Evolutionary conservation across 1,140 invertebrate genomes (phyloP).

Genomic region (Drosophila jambulina): DNA sequence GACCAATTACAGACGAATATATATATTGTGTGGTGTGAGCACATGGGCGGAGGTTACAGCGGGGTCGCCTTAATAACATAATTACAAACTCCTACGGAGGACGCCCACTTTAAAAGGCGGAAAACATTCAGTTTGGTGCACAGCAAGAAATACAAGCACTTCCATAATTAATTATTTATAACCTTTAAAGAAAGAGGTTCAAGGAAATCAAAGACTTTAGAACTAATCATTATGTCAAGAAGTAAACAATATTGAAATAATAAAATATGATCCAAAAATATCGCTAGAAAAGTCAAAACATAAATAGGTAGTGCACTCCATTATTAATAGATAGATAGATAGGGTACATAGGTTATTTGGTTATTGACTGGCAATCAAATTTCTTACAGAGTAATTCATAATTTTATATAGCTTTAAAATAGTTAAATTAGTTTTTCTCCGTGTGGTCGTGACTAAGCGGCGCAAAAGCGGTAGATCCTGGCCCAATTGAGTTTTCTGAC

Average conservation of each 20-base stretch:
- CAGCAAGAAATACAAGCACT: neutral
- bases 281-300: neutral
- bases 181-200: too few species aligned
- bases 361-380: neutral
- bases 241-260: neutral
- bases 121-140: conserved; percentile 53
- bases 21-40: conserved; percentile 17
- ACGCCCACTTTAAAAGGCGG: conserved; percentile 83
- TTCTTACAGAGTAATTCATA: too few species aligned
- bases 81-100: conserved; percentile 72
- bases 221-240: neutral
- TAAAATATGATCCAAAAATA: neutral
- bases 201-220: neutral
- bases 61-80: conserved; percentile 75
- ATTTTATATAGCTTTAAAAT: too few species aligned
- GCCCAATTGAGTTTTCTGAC: conserved; percentile 58
- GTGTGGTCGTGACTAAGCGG: conserved; percentile 68
- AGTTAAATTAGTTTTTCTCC: conserved; percentile 1
- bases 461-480: conserved; percentile 54
- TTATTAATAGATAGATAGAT: too few species aligned
- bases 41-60: conserved; percentile 31
- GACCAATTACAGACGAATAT: conserved; percentile 62
- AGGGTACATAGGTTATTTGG: too few species aligned
- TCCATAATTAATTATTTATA: accelerated
- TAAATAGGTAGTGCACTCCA: neutral